phyloP scores from a whole-genome alignment of 2,888 invertebrate species.

The Unio delphinus region DNA sequence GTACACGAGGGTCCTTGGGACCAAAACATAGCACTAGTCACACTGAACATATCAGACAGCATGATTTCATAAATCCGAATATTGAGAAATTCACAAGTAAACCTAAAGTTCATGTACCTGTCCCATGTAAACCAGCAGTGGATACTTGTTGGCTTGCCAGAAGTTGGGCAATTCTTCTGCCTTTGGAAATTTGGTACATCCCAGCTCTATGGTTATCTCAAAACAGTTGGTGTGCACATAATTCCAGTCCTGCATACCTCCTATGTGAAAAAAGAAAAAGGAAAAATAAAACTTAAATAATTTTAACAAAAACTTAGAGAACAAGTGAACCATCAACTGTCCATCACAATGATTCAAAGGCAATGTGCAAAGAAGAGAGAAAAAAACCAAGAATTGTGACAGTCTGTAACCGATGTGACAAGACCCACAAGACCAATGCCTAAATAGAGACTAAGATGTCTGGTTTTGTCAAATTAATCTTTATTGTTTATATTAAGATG shows the following conservation, averaged over 20 bases:
- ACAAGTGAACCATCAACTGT: not conserved
- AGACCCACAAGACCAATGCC: too few relatives aligned
- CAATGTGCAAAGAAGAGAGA: too few relatives aligned
- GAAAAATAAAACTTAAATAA: not conserved
- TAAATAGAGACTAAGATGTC: too few relatives aligned
- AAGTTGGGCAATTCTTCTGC: conserved; percentile 81
- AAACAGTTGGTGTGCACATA: conserved; percentile 92
- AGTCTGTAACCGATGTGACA: too few relatives aligned
- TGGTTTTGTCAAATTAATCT: too few relatives aligned
- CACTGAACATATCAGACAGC: not conserved
- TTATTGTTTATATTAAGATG: too few relatives aligned
- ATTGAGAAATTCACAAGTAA: too few relatives aligned
- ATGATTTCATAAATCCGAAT: too few relatives aligned
- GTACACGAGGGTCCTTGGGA: too few relatives aligned
- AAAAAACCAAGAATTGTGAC: too few relatives aligned
- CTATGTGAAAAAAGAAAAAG: conserved; percentile 66
- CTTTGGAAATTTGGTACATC: conserved; percentile 91
- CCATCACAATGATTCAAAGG: too few relatives aligned
- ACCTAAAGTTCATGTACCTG: conserved; percentile 76
- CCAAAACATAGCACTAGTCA: not conserved
- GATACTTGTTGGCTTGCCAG: conserved; percentile 92
- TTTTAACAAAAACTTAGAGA: not conserved
- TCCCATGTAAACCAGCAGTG: conserved; percentile 88
- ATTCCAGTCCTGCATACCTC: conserved; percentile 99
- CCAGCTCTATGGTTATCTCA: conserved; percentile 95